Conservation (phyloP, 2,113 vertebrate species). For the Hippocampus barbouri region DNA sequence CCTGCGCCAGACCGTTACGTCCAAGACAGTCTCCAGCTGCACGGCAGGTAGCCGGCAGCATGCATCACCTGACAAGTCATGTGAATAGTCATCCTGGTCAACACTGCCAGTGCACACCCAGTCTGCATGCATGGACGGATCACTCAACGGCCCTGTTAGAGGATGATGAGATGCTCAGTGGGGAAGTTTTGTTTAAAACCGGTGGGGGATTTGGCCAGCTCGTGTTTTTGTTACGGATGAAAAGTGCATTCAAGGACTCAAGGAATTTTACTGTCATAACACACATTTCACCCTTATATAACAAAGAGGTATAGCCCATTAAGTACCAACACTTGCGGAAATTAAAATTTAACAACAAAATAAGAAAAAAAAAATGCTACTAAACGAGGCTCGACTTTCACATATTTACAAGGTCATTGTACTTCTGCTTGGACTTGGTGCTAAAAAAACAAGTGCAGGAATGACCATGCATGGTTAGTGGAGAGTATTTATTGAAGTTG, state of each 20-base stretch:
- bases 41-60: slow-evolving; percentile 26
- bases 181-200: slow-evolving; percentile 14
- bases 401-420: too few relatives aligned
- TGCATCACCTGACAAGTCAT: slow-evolving; percentile 44
- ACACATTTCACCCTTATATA: too few relatives aligned
- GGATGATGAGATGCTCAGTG: slow-evolving; percentile 16
- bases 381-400: too few relatives aligned
- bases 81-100: slow-evolving; percentile 36
- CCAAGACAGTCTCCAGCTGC: slow-evolving; percentile 31
- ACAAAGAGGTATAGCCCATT: too few relatives aligned
- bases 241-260: not conserved
- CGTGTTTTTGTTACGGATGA: slow-evolving; percentile 18
- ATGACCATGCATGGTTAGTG: too few relatives aligned
- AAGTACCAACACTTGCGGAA: too few relatives aligned
- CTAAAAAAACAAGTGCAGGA: too few relatives aligned
- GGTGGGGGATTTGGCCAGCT: slow-evolving; percentile 2
- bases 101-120: slow-evolving; percentile 8
- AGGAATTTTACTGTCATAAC: too few relatives aligned
- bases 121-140: not conserved
- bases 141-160: slow-evolving; percentile 30
- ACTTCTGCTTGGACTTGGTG: too few relatives aligned
- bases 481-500: too few relatives aligned
- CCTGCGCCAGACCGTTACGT: not conserved
- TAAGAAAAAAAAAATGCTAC: too few relatives aligned
- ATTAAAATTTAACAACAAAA: too few relatives aligned